Conservation (phyloP, 2,113 vertebrate species). For the Leucoraja erinaceus region DNA sequence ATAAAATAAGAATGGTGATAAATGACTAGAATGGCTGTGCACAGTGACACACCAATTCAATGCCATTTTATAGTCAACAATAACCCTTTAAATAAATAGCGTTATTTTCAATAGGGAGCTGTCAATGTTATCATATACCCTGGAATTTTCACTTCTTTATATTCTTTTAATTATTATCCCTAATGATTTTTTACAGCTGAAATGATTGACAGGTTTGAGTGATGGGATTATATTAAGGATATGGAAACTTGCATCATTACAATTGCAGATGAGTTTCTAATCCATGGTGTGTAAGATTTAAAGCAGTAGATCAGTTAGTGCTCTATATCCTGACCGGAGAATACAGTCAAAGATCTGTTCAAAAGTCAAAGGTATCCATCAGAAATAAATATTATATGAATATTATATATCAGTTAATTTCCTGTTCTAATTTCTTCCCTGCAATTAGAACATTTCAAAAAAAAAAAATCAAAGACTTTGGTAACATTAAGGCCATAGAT, state of each 20-base stretch:
- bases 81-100: background rate
- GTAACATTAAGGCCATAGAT: conserved; percentile 5
- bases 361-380: background rate
- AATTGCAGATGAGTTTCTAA: conserved; percentile 4
- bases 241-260: conserved; percentile 3
- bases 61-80: background rate
- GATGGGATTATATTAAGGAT: background rate
- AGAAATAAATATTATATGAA: conserved; percentile 7
- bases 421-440: background rate
- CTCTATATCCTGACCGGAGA: background rate
- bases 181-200: conserved; percentile 1
- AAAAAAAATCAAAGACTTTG: conserved; percentile 11
- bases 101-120: background rate
- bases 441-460: background rate
- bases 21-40: background rate
- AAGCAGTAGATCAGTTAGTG: background rate
- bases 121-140: background rate
- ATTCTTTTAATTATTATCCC: conserved; percentile 19
- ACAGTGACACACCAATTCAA: background rate
- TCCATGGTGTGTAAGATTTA: conserved; percentile 12
- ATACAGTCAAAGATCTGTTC: conserved; percentile 15
- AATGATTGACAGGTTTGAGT: conserved; percentile 11
- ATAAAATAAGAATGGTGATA: background rate
- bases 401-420: background rate
- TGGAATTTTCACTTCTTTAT: background rate